Percentiles rank a stretch among this genome's conserved stretches.
These are phyloP conservation scores for Andrena minutula DNA, from an alignment of 2,888 invertebrate species.

Conservation along the genomic window DNA sequence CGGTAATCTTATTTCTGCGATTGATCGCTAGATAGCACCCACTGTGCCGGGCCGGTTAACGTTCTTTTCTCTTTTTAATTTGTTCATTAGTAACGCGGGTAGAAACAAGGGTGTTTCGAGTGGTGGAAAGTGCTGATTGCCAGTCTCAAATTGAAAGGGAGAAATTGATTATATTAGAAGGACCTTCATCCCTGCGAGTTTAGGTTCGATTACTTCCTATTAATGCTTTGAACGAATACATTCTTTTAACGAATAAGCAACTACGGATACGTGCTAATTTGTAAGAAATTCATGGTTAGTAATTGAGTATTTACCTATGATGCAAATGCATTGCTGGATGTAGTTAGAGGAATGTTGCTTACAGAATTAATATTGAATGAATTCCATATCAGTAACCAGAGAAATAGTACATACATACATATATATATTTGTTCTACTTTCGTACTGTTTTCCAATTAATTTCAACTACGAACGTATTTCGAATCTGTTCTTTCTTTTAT, in stretches of 20 bases:
- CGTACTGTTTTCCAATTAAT: background rate
- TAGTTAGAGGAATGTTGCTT: too few relatives aligned
- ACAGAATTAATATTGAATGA: background rate
- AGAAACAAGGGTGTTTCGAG: background rate
- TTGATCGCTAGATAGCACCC: constrained; percentile 37
- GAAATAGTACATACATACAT: background rate
- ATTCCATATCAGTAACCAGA: background rate
- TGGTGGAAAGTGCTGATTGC: background rate
- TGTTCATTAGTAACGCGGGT: background rate
- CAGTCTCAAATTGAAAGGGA: background rate
- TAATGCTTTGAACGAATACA: background rate
- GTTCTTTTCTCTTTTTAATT: background rate
- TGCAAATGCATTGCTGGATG: too few relatives aligned
- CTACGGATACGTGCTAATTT: too few relatives aligned
- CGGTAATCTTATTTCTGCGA: constrained; percentile 4
- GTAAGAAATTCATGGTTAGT: too few relatives aligned
- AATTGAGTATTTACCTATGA: too few relatives aligned
- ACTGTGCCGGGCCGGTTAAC: background rate
- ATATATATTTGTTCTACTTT: background rate
- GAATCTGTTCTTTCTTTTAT: background rate
- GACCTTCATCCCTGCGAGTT: background rate
- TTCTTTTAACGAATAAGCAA: background rate
- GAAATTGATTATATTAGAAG: background rate
- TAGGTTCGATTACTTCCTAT: background rate
- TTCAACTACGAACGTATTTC: background rate